phyloP scores from a whole-genome alignment of 2,797 vertebrate genomes.

The Aythya fuligula region DNA sequence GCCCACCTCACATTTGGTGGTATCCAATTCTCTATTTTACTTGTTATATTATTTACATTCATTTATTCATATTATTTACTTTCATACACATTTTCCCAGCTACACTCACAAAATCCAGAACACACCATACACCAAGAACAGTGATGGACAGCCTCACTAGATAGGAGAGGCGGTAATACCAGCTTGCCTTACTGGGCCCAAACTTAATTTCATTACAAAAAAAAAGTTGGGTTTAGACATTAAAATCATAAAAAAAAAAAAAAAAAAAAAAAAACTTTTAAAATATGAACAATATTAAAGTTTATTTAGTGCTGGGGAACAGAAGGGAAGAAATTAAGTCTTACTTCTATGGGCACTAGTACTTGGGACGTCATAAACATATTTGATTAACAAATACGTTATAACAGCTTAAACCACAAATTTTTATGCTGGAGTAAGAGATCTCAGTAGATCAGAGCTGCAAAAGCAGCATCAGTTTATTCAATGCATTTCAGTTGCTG shows the following conservation, averaged over 20 bases:
- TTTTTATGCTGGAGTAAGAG: neutral
- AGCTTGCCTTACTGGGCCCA: neutral
- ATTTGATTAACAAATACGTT: neutral
- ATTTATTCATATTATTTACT: too few relatives aligned
- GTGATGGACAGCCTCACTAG: neutral
- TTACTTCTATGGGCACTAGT: neutral
- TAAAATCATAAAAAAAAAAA: neutral
- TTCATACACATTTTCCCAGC: neutral
- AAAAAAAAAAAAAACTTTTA: neutral
- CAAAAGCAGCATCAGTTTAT: neutral
- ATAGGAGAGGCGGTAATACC: neutral
- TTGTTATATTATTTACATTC: neutral
- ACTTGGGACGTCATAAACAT: neutral
- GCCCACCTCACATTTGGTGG: neutral
- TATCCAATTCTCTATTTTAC: neutral
- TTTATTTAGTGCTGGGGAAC: neutral
- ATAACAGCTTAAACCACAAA: neutral
- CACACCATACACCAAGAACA: neutral
- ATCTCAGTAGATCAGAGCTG: neutral
- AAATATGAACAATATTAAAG: neutral
- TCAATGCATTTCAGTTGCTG: neutral
- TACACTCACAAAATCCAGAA: neutral
- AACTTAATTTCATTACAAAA: neutral
- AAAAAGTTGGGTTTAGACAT: neutral
- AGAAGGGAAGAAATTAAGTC: neutral